phyloP scores from a whole-genome alignment of 2,113 vertebrate genomes.

The Brachirus orientalis region DNA sequence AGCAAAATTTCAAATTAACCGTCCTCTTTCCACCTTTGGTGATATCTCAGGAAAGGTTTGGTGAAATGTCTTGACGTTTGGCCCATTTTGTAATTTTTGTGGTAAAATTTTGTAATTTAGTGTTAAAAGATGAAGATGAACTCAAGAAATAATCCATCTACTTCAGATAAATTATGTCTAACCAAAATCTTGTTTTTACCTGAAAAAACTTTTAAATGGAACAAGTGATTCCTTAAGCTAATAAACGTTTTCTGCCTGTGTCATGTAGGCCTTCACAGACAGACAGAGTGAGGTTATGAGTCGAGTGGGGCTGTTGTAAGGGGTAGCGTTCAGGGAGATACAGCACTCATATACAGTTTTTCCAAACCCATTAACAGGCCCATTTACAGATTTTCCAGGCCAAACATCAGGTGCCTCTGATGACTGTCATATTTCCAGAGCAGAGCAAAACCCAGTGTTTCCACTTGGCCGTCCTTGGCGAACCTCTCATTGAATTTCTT shows the following conservation, averaged over 20 bases:
- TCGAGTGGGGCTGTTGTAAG: conserved; percentile 19
- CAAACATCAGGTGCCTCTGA: conserved; percentile 49
- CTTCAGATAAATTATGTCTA: too few species aligned
- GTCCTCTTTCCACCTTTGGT: too few species aligned
- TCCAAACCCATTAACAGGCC: conserved; percentile 51
- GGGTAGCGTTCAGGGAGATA: conserved; percentile 11
- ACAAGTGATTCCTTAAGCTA: neutral
- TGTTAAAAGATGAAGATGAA: neutral
- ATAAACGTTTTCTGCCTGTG: neutral
- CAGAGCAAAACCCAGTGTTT: conserved; percentile 48
- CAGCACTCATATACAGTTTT: conserved; percentile 30
- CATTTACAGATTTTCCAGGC: conserved; percentile 57
- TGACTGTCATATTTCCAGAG: conserved; percentile 49
- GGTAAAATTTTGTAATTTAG: neutral
- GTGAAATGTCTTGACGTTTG: neutral
- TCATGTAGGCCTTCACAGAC: conserved; percentile 4
- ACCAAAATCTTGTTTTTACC: too few species aligned
- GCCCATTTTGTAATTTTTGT: neutral
- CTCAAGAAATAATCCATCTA: neutral
- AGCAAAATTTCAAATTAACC: too few species aligned
- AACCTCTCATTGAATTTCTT: conserved; percentile 32
- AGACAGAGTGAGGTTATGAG: conserved; percentile 15
- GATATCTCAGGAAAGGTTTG: neutral
- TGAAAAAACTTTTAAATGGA: neutral
- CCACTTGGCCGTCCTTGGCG: conserved; percentile 39